Evolutionary conservation across 2,113 vertebrate species (phyloP).

Genomic region (Riparia riparia): DNA sequence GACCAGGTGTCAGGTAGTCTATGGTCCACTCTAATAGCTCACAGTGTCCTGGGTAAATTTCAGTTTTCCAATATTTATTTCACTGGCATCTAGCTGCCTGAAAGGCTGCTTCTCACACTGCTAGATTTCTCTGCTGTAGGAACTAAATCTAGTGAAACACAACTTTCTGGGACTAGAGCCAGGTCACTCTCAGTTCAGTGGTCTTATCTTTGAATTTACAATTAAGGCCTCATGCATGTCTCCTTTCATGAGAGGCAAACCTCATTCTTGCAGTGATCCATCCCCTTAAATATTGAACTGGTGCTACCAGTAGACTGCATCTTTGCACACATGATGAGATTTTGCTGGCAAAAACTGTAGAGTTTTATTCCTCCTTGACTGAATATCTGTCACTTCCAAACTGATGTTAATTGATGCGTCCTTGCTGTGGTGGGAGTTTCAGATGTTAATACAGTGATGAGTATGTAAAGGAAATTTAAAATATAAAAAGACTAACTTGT

Average conservation of each 20-base stretch:
- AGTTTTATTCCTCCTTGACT: conserved; percentile 54
- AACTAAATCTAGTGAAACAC: conserved; percentile 36
- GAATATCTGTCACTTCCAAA: conserved; percentile 63
- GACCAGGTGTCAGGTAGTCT: neutral
- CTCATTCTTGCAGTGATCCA: conserved; percentile 37
- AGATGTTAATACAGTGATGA: conserved; percentile 56
- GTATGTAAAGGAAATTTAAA: conserved; percentile 27
- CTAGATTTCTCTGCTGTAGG: neutral
- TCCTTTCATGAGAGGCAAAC: conserved; percentile 41
- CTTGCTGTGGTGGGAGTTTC: conserved; percentile 39
- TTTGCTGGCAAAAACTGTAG: conserved; percentile 50
- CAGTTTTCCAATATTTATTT: neutral
- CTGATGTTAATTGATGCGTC: conserved; percentile 61
- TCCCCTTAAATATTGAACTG: neutral
- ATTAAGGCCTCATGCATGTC: conserved; percentile 28
- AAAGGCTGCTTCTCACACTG: neutral
- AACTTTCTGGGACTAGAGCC: conserved; percentile 64
- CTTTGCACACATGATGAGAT: conserved; percentile 42
- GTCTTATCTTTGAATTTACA: conserved; percentile 54
- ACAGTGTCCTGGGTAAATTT: neutral
- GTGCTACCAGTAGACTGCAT: conserved; percentile 50
- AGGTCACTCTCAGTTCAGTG: conserved; percentile 52
- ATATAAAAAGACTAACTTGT: conserved; percentile 43
- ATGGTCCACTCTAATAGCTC: neutral
- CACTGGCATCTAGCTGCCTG: neutral